These are phyloP conservation scores for Galaxias olidus DNA, from an alignment of 2,797 vertebrate genomes.

Conservation along the genomic window DNA sequence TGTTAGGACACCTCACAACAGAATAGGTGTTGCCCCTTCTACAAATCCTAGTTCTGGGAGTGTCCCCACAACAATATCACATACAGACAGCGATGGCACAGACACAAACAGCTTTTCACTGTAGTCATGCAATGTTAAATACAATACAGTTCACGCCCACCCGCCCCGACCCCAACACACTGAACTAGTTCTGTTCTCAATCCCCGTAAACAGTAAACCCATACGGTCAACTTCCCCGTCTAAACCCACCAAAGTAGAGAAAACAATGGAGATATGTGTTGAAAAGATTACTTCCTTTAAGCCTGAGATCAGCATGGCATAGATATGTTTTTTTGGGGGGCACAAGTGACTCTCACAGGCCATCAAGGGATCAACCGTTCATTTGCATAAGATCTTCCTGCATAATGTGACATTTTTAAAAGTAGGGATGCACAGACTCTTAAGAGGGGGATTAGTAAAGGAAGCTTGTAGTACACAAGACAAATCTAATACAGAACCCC, in stretches of 20 bases:
- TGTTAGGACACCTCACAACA: too few relatives aligned
- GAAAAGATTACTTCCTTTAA: conserved; percentile 68
- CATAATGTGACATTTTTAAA: conserved; percentile 61
- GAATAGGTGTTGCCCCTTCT: too few relatives aligned
- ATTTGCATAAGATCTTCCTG: conserved; percentile 62
- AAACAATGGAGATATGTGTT: conserved; percentile 55
- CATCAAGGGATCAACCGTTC: conserved; percentile 56
- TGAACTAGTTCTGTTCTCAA: background rate
- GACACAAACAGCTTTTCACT: too few relatives aligned
- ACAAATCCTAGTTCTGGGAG: too few relatives aligned
- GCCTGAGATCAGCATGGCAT: conserved; percentile 56
- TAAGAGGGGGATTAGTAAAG: conserved; percentile 54
- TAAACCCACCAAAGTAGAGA: conserved; percentile 25
- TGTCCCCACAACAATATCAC: too few relatives aligned
- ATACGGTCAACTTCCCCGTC: conserved; percentile 16
- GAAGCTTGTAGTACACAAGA: conserved; percentile 31
- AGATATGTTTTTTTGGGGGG: conserved; percentile 49
- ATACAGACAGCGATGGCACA: too few relatives aligned
- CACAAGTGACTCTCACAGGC: conserved; percentile 45
- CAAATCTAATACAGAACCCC: conserved; percentile 22
- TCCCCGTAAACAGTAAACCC: conserved; percentile 17
- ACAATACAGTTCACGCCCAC: too few relatives aligned
- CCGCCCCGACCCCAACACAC: too few relatives aligned
- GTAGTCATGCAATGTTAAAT: too few relatives aligned
- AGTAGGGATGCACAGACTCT: conserved; percentile 19